Base-by-base conservation (phyloP, 1,140 invertebrate species). In the Eriosoma lanigerum region DNA sequence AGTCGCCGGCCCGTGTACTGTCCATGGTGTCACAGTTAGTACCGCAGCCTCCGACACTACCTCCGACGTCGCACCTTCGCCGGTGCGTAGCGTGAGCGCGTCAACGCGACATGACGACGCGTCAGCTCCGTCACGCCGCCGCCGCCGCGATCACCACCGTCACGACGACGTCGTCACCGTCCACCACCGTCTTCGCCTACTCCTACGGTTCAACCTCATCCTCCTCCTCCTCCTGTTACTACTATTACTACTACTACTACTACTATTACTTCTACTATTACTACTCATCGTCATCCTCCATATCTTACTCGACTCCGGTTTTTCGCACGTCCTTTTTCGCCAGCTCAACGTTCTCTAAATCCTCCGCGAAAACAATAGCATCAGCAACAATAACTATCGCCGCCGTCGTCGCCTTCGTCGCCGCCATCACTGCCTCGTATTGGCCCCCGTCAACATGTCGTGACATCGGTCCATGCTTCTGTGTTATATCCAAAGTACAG, bases 391-490 rank as follows among this genome's bases (percentile, higher is more conserved):
- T 9, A 3, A 21, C 19, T 21, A 21, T 13, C 38, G 13, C 44
- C 54, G 15, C 21, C 73, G 26, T 13, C 73, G n/a, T 13, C 21
- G 19, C 32, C 12, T 9, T 13, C 21, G 19, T 32, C 52, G 10
- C 72, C 72, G 32, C 32, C n/a, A n/a, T n/a, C 12, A 10, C 72
- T n/a, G 52, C 54, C 54, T 19, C 73, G 54, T 46, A 26, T 62
- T 26, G 56, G 21, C 60, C 56, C 32, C 38, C 56, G 38, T 48
- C 75, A 60, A 78, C 75, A 78, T 78, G 75, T 78, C 75, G 58
- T 78, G 75, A 78, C 56, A 62, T 56, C 75, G 75, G 75, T 78
- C 75, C 75, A 78, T 78, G 75, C 75, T 78, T 78, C 75, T 78
- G 75, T 78, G 75, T 78, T 78, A 78, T 52, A 78, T 78, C 75